Percentiles rank a stretch among this genome's conserved stretches.
phyloP scores from a whole-genome alignment of 2,888 invertebrate genomes.

The Limnephilus rhombicus region DNA sequence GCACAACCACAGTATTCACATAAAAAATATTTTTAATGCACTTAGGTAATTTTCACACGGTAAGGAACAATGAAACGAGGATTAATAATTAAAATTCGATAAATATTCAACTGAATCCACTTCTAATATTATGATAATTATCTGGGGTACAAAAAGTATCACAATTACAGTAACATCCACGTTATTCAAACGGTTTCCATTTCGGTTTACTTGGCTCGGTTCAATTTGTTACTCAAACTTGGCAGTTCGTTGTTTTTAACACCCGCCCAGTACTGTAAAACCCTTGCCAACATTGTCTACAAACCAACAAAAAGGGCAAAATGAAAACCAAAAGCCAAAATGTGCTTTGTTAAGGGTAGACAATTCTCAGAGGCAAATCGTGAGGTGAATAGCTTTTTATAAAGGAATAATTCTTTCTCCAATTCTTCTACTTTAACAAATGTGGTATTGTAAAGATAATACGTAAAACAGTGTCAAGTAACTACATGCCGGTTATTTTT shows the following conservation, averaged over 20 bases:
- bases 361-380: not conserved
- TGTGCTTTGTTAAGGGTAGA: not conserved
- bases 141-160: not conserved
- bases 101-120: not conserved
- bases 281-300: not conserved
- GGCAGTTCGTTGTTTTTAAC: constrained; percentile 30
- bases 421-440: not conserved
- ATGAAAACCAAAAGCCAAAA: constrained; percentile 9
- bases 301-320: not conserved
- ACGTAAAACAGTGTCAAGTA: not conserved
- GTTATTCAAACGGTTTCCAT: not conserved
- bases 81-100: no score
- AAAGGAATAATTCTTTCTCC: not conserved
- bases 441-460: not conserved
- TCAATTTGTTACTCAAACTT: constrained; percentile 36
- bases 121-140: not conserved
- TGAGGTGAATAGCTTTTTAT: not conserved
- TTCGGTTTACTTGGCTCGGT: not conserved
- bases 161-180: not conserved
- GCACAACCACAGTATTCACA: no score
- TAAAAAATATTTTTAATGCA: no score
- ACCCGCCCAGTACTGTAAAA: not conserved
- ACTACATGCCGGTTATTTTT: not conserved
- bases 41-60: no score
- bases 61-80: not conserved